Conservation (phyloP, 2,888 invertebrate species). For the Erebia palarica region DNA sequence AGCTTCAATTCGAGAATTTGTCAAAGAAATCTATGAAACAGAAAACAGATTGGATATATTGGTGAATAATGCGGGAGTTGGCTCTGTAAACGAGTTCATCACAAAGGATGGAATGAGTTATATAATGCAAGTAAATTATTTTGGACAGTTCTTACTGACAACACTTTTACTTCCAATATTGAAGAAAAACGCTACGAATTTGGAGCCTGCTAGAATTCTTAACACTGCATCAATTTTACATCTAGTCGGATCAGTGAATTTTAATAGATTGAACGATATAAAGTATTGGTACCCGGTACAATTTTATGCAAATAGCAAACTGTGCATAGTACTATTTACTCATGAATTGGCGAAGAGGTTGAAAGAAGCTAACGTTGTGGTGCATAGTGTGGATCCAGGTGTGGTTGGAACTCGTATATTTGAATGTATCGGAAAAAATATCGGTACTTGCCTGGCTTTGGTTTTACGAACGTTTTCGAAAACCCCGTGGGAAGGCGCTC, state of each 20-base stretch:
- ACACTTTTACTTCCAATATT: slow-evolving; percentile 91
- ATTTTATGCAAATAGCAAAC: slow-evolving; percentile 83
- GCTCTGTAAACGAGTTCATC: slow-evolving; percentile 54
- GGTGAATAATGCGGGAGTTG: slow-evolving; percentile 93
- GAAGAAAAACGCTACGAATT: slow-evolving; percentile 74
- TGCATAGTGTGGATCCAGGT: slow-evolving; percentile 90
- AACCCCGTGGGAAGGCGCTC: slow-evolving; percentile 65
- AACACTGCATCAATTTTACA: slow-evolving; percentile 89
- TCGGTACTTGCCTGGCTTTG: neutral
- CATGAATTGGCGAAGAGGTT: slow-evolving; percentile 85
- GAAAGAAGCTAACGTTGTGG: slow-evolving; percentile 84
- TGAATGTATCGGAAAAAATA: neutral
- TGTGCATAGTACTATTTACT: slow-evolving; percentile 87
- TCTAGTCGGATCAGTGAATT: slow-evolving; percentile 83
- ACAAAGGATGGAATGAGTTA: slow-evolving; percentile 91
- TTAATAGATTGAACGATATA: slow-evolving; percentile 84
- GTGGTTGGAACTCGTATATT: slow-evolving; percentile 68
- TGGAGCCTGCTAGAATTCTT: slow-evolving; percentile 86
- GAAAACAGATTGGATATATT: slow-evolving; percentile 87
- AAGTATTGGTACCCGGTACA: slow-evolving; percentile 58
- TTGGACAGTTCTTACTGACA: slow-evolving; percentile 94
- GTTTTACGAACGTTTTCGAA: neutral
- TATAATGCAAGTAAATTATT: slow-evolving; percentile 95
- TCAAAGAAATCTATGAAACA: slow-evolving; percentile 33
- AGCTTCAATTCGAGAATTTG: slow-evolving; percentile 55